Percentiles rank a stretch among this genome's conserved stretches.
phyloP scores from a whole-genome alignment of 2,888 invertebrate species.

The Agonopterix alstromeriana region DNA sequence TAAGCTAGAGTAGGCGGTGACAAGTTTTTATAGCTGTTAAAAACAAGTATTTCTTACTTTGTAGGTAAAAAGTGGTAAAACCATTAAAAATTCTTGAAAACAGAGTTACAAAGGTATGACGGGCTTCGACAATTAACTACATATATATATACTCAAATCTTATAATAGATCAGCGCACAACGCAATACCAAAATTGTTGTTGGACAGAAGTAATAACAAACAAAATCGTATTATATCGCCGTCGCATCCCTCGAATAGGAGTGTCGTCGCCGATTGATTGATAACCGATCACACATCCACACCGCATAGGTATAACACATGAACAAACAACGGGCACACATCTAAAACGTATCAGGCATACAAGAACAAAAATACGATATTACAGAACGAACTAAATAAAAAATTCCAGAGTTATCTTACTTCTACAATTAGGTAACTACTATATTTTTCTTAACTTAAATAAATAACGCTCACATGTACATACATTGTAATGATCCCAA shows the following conservation, averaged over 20 bases:
- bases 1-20: not conserved
- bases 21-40: not conserved
- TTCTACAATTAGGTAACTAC: no score
- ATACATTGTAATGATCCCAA: no score
- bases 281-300: slow-evolving; percentile 31
- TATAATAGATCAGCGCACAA: no score
- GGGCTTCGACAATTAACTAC: no score
- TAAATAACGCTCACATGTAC: no score
- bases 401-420: no score
- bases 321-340: slow-evolving; percentile 63
- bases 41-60: not conserved
- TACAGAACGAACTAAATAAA: no score
- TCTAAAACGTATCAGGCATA: slow-evolving; percentile 44
- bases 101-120: no score
- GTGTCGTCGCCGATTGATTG: slow-evolving; percentile 55
- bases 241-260: slow-evolving; percentile 37
- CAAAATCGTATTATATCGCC: slow-evolving; percentile 25
- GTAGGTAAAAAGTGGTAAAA: not conserved
- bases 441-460: no score
- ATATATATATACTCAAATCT: no score
- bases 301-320: slow-evolving; percentile 41
- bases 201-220: slow-evolving; percentile 10
- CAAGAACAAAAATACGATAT: no score
- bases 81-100: no score
- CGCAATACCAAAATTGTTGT: not conserved